Conservation (phyloP, 2,888 invertebrate species). For the Perizoma affinitatum region DNA sequence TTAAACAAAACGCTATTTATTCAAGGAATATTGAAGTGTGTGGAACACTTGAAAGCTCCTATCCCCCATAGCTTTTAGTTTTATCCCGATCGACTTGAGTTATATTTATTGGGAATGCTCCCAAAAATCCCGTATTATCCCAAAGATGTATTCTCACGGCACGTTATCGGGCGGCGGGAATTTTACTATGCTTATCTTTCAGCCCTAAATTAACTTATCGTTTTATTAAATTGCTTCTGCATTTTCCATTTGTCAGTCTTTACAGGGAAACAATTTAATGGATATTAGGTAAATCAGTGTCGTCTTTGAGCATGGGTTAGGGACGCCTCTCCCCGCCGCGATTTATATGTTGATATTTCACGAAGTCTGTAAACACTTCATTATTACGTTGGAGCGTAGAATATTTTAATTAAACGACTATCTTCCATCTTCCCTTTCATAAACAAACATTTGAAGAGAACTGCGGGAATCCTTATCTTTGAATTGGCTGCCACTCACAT, state of each 20-base stretch:
- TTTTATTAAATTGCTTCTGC: background rate
- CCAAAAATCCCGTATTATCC: conserved; percentile 58
- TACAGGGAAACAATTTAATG: background rate
- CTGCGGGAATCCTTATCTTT: background rate
- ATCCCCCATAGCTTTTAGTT: conserved; percentile 47
- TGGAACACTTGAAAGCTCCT: conserved; percentile 41
- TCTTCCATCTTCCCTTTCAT: conserved; percentile 39
- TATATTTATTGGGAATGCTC: conserved; percentile 53
- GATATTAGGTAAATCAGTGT: background rate
- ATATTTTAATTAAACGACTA: conserved; percentile 37
- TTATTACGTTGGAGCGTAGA: conserved; percentile 33
- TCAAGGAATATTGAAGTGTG: conserved; percentile 35
- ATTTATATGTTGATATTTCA: conserved; percentile 54
- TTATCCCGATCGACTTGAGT: conserved; percentile 47
- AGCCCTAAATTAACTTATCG: conserved; percentile 9
- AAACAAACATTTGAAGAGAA: conserved; percentile 34
- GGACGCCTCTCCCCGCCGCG: too few relatives aligned
- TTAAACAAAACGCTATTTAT: too few relatives aligned
- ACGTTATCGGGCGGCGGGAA: conserved; percentile 70
- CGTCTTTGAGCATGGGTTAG: conserved; percentile 17
- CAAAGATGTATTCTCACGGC: conserved; percentile 64
- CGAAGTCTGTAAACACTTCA: conserved; percentile 34
- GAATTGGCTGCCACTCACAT: background rate
- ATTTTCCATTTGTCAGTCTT: too few relatives aligned
- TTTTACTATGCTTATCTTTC: conserved; percentile 71